phyloP scores from a whole-genome alignment of 2,113 vertebrate genomes.

The Gadus macrocephalus region DNA sequence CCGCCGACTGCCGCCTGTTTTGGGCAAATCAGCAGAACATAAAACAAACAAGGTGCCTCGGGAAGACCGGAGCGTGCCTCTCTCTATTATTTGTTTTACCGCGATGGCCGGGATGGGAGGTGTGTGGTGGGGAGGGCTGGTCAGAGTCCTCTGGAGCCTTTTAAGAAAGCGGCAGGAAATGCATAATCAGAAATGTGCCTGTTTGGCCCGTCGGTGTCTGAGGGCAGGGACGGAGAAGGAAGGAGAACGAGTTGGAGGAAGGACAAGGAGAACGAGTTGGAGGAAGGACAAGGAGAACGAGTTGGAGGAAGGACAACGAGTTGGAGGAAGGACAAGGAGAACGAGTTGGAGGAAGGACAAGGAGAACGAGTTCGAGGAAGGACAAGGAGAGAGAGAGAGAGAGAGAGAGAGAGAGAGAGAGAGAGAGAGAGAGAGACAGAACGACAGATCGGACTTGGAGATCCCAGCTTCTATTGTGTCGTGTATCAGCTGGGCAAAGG shows the following conservation, averaged over 20 bases:
- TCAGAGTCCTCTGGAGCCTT: conserved; percentile 1
- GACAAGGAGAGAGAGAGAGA: too few relatives aligned
- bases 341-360: too few relatives aligned
- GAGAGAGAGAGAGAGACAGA: neutral
- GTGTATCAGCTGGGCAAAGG: conserved; percentile 26
- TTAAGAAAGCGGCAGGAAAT: neutral
- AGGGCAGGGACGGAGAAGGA: too few relatives aligned
- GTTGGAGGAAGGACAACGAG: too few relatives aligned
- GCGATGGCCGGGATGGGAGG: neutral
- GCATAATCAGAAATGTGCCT: too few relatives aligned
- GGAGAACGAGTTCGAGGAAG: too few relatives aligned
- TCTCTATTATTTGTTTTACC: conserved; percentile 26
- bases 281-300: too few relatives aligned
- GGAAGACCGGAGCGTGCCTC: conserved; percentile 40
- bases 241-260: too few relatives aligned
- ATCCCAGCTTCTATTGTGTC: conserved; percentile 9
- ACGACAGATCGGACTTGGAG: too few relatives aligned
- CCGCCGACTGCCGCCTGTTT: conserved; percentile 41
- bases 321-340: too few relatives aligned
- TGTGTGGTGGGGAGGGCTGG: neutral
- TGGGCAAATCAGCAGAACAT: conserved; percentile 56
- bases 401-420: neutral
- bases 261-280: too few relatives aligned
- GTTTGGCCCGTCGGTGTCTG: too few relatives aligned
- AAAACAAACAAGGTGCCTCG: conserved; percentile 36